Evolutionary conservation across 2,797 vertebrate species (phyloP).

Genomic region (Ctenopoma multispine): DNA sequence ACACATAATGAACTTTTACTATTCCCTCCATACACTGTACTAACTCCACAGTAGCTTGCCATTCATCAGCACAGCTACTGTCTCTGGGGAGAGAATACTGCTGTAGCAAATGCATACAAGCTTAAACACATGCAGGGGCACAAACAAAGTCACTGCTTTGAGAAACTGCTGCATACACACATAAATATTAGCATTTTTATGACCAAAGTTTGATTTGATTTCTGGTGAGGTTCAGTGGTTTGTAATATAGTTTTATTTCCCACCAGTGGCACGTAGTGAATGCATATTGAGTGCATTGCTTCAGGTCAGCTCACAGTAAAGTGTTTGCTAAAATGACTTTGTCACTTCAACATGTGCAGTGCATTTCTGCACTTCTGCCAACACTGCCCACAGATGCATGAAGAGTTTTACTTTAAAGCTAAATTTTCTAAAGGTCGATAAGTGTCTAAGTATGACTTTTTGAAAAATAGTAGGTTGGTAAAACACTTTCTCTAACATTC

Average conservation of each 20-base stretch:
- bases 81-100: conserved; percentile 23
- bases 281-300: conserved; percentile 55
- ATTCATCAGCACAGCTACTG: conserved; percentile 53
- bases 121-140: conserved; percentile 33
- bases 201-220: conserved; percentile 61
- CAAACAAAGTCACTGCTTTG: conserved; percentile 38
- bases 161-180: conserved; percentile 42
- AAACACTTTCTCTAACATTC: not conserved
- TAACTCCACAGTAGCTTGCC: conserved; percentile 23
- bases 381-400: not conserved
- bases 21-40: conserved; percentile 30
- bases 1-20: conserved; percentile 56
- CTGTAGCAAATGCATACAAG: conserved; percentile 9
- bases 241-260: conserved; percentile 53
- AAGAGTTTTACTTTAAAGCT: conserved; percentile 15
- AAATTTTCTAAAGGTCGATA: not conserved
- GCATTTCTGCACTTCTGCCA: conserved; percentile 17
- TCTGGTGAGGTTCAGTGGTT: conserved; percentile 64
- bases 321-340: conserved; percentile 39
- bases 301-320: conserved; percentile 52
- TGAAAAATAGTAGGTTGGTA: not conserved
- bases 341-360: conserved; percentile 28
- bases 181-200: conserved; percentile 74
- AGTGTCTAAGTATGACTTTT: not conserved
- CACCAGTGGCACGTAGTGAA: conserved; percentile 35